Evolutionary conservation across 2,888 invertebrate genomes (phyloP).

Genomic region (Lasioglossum leucozonium): DNA sequence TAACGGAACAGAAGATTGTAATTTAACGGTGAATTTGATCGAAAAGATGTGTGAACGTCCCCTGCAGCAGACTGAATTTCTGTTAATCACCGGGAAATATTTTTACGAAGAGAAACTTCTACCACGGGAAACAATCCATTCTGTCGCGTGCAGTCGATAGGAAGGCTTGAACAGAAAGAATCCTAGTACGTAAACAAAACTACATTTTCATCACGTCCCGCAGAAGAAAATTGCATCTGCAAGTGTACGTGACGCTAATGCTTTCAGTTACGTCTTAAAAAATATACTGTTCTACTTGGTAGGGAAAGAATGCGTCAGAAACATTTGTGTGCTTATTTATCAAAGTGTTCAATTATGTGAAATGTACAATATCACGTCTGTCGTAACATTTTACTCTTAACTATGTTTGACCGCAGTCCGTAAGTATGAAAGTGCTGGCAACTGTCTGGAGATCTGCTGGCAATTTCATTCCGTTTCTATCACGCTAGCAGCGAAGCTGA

Average conservation of each 20-base stretch:
- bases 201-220: constrained; percentile 14
- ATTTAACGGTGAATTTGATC: constrained; percentile 10
- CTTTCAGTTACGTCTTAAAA: constrained; percentile 6
- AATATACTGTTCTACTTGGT: background rate
- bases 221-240: constrained; percentile 22
- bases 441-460: background rate
- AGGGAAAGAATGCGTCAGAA: background rate
- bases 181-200: constrained; percentile 13
- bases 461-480: background rate
- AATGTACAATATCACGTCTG: background rate
- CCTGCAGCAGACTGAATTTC: background rate
- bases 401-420: background rate
- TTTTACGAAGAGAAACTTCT: background rate
- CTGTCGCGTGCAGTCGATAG: background rate
- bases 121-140: background rate
- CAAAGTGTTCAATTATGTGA: constrained; percentile 28
- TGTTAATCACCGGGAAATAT: background rate
- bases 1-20: constrained; percentile 16
- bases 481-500: background rate
- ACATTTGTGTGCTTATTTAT: background rate
- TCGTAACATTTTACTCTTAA: background rate
- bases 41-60: background rate
- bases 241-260: constrained; percentile 27
- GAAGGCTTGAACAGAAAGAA: background rate
- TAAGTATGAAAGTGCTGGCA: background rate